phyloP scores from a whole-genome alignment of 2,113 vertebrate species.

The Malurus cyaneus region DNA sequence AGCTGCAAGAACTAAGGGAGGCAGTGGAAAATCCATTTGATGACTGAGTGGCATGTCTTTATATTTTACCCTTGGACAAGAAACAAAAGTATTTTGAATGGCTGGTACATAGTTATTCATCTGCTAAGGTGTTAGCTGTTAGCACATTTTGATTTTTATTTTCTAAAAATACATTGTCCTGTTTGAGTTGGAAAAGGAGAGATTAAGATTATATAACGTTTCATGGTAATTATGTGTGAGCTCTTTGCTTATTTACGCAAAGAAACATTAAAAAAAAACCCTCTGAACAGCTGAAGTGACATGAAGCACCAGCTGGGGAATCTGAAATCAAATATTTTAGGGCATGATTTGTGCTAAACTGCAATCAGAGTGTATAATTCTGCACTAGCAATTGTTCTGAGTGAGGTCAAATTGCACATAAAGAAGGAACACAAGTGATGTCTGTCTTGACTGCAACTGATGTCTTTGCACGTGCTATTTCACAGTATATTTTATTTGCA shows the following conservation, averaged over 20 bases:
- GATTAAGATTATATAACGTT: slow-evolving; percentile 35
- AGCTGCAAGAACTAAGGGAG: background rate
- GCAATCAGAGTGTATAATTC: slow-evolving; percentile 54
- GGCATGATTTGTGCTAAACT: slow-evolving; percentile 65
- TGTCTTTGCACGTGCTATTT: background rate
- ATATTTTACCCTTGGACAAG: background rate
- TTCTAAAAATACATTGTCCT: background rate
- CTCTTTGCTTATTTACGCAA: slow-evolving; percentile 59
- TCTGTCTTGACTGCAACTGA: slow-evolving; percentile 25
- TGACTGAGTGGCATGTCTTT: background rate
- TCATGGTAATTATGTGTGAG: slow-evolving; percentile 43
- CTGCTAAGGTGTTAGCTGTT: background rate
- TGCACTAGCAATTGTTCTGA: slow-evolving; percentile 46
- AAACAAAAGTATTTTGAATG: background rate
- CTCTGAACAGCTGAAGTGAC: slow-evolving; percentile 72
- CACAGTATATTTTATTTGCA: background rate
- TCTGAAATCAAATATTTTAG: slow-evolving; percentile 72
- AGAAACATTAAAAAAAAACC: slow-evolving; percentile 53
- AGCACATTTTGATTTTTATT: background rate
- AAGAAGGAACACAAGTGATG: slow-evolving; percentile 35
- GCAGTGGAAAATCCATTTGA: background rate
- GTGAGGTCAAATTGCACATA: slow-evolving; percentile 55
- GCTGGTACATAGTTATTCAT: background rate
- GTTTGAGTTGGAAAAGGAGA: slow-evolving; percentile 15
- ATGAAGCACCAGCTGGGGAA: slow-evolving; percentile 66